These are phyloP conservation scores for Phocoena sinus DNA, from an alignment of 2,113 vertebrate genomes.

Conservation along the genomic window DNA sequence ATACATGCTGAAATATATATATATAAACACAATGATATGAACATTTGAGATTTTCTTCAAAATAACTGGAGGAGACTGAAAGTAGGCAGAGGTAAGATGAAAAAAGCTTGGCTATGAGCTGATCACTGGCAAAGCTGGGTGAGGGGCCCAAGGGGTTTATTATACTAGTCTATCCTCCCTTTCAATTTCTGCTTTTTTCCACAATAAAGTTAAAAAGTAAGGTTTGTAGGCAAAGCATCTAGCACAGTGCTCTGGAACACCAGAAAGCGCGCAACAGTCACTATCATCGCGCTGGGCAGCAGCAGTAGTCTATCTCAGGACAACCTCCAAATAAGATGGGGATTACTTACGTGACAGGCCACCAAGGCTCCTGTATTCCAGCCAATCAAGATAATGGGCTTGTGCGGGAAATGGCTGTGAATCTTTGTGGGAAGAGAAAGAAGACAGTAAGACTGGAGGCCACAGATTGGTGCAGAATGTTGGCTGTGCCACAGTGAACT, in stretches of 20 bases:
- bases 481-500: too few relatives aligned
- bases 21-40: neutral
- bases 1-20: neutral
- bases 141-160: neutral
- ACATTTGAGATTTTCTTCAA: neutral
- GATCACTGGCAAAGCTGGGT: neutral
- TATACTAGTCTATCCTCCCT: neutral
- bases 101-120: neutral
- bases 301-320: neutral
- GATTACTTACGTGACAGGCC: constrained; percentile 92
- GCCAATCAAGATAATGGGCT: constrained; percentile 94
- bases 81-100: neutral
- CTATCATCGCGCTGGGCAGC: too few relatives aligned
- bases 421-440: constrained; percentile 79
- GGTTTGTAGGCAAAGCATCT: neutral
- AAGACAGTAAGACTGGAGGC: rapidly evolving
- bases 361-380: constrained; percentile 97
- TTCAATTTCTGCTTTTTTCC: neutral
- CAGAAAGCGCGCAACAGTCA: neutral
- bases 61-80: neutral
- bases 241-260: neutral
- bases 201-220: neutral
- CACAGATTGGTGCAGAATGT: rapidly evolving
- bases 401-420: constrained; percentile 96
- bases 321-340: rapidly evolving